These are phyloP conservation scores for Gasteruption jaculator DNA, from an alignment of 2,888 invertebrate genomes.

Conservation along the genomic window DNA sequence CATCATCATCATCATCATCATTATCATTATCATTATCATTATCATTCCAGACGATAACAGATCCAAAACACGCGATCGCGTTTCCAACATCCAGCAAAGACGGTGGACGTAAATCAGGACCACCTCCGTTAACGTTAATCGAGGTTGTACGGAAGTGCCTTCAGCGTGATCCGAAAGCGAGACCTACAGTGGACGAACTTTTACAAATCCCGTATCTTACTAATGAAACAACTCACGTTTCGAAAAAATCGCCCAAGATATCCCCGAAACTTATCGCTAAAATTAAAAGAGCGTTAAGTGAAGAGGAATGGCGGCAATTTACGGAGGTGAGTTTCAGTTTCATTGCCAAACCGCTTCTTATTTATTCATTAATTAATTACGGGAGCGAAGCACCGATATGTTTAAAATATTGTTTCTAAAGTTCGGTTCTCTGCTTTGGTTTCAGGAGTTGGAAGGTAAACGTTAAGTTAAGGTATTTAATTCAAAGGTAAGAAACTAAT, in stretches of 20 bases:
- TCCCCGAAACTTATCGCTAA: constrained; percentile 36
- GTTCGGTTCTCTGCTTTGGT: too few species aligned
- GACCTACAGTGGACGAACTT: constrained; percentile 73
- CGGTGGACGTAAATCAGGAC: constrained; percentile 40
- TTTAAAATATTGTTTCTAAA: too few species aligned
- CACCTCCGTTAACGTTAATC: constrained; percentile 59
- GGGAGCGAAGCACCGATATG: too few species aligned
- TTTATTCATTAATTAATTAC: too few species aligned
- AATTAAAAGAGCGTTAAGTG: constrained; percentile 37
- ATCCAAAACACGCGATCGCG: constrained; percentile 68
- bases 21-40: too few species aligned
- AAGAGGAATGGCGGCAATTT: constrained; percentile 44
- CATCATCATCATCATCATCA: too few species aligned
- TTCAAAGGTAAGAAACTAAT: too few species aligned
- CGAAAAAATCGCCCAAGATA: constrained; percentile 23
- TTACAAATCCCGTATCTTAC: constrained; percentile 55
- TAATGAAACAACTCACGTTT: constrained; percentile 17
- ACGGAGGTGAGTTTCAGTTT: constrained; percentile 37
- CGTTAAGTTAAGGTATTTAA: too few species aligned
- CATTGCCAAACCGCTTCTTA: too few species aligned
- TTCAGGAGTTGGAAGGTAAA: too few species aligned
- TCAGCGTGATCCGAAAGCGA: constrained; percentile 64
- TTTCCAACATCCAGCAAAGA: constrained; percentile 56
- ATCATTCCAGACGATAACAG: too few species aligned
- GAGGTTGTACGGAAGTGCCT: constrained; percentile 70